Base-by-base conservation (phyloP, 2,888 invertebrate genomes). In the Labia minor region DNA sequence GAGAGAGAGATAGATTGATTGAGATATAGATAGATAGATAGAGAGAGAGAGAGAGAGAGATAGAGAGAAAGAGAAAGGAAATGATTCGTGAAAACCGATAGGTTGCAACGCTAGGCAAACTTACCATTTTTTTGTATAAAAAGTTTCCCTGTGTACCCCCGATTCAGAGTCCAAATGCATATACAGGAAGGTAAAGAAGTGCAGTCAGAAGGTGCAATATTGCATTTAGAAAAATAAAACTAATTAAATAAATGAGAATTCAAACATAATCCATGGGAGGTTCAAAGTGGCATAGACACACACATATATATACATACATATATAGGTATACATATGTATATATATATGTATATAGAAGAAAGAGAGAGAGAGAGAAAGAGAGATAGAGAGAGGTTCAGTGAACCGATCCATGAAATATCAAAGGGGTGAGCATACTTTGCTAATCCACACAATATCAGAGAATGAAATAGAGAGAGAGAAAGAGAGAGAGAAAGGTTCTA, bases 81-180 rank as follows among this genome's bases (percentile, higher is more conserved):
- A n/a, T 11, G 16, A 49, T 49, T 49, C 49, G 49, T 49, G 49
- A 49, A 49, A 49, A 49, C 49, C 49, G 49, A 49, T 49, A 49
- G 49, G 49, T 49, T 49, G 49, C 49, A 49, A 49, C 49, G 3
- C 66, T 69, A 70, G 70, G 49, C 49, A 69, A 70, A 71, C 71
- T 71, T 71, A 71, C 71, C 71, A 69, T 70, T 70, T 67, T 71
- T 71, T 69, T 70, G 71, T 71, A 71, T 71, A 71, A 71, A 71
- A 71, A 71, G 70, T 71, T 71, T 71, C 68, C 71, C 71, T 71
- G 70, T 71, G 71, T 69, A 70, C 68, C 70, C 68, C 69, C 69
- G 68, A 69, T 69, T 69, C 66, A 70, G 71, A 69, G 71, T 70
- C 71, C 71, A 70, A 70, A 69, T 71, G 71, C 70, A 68, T 68